Evolutionary conservation across 1,140 invertebrate species (phyloP), one percentile per base, ranked within the genome.

Genomic region (Halotydeus destructor): DNA sequence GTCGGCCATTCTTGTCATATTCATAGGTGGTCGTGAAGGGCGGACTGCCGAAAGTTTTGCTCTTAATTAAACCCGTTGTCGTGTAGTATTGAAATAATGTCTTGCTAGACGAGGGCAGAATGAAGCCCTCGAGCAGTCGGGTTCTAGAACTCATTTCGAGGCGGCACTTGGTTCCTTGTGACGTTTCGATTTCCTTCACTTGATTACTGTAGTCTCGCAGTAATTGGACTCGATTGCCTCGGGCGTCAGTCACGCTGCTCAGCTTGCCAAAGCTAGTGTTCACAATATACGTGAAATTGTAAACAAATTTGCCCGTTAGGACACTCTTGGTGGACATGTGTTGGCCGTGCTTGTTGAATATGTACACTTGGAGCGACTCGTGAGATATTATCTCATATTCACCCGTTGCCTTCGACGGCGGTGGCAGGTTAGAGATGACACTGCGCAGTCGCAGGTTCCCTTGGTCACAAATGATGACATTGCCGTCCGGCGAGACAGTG

Each of bases 261-360:
- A 97, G 62, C 57, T 86, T 85, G 1, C 88, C 88, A 53, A 89
- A 88, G 54, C 81, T 86, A 2, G 85, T 91, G 53, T 94, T 94
- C 56, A 93, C 91, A 16, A 78, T 89, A 60, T 97, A 96, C 1
- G 88, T 67, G 64, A 94, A 96, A 22, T 82, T 81, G 58, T 93
- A 94, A 52, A 84, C 70, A 1, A 76, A 79, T 62, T 84, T 81
- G 21, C 80, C 80, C 1, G 85, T 89, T 28, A 85, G 78, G 30
- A 93, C 65, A 59, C 91, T 84, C 57, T 82, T 82, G 0, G 88
- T 94, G 3, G 76, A 75, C 18, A 83, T 77, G 57, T 96, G 88
- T 59, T 94, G 86, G 0, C 89, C 89, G 55, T 91, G 88, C 5
- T 57, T 49, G 50, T 70, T 71, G 57, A 97, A 97, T 0, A 91